Evolutionary conservation across 2,797 vertebrate genomes (phyloP).

Genomic region (Capromys pilorides): DNA sequence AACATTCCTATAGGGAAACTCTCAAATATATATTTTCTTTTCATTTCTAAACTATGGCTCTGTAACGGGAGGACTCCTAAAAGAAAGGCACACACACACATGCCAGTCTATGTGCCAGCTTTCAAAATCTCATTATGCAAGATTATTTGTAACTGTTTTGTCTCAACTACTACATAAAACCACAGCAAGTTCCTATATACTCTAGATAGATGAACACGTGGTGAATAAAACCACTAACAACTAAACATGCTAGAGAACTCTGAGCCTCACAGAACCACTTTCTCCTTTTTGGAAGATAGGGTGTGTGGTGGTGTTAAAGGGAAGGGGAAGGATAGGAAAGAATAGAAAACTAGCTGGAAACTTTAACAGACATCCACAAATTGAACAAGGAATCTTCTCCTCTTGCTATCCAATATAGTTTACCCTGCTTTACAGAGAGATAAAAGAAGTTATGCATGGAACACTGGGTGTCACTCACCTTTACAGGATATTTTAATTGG

Average conservation of each 20-base stretch:
- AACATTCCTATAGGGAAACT: conserved; percentile 86
- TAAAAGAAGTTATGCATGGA: conserved; percentile 67
- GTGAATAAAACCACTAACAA: conserved; percentile 75
- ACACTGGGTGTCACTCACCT: conserved; percentile 69
- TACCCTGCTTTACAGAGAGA: conserved; percentile 67
- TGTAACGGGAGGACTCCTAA: conserved; percentile 78
- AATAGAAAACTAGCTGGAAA: conserved; percentile 72
- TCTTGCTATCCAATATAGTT: conserved; percentile 68
- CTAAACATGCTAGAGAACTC: conserved; percentile 71
- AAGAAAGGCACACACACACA: conserved; percentile 79
- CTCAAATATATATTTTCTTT: conserved; percentile 82
- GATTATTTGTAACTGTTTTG: conserved; percentile 63
- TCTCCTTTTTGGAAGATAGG: conserved; percentile 48
- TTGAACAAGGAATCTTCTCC: conserved; percentile 68
- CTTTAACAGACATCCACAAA: conserved; percentile 75
- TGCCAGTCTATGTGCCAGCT: conserved; percentile 78
- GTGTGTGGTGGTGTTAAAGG: conserved; percentile 64
- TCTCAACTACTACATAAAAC: conserved; percentile 74
- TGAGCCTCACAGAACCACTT: conserved; percentile 65
- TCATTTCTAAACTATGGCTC: conserved; percentile 76
- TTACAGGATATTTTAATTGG: conserved; percentile 63
- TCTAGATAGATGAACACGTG: conserved; percentile 70
- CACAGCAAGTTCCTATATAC: conserved; percentile 73
- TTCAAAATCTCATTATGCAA: conserved; percentile 76
- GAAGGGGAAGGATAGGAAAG: conserved; percentile 70